Percentiles rank a stretch among this genome's conserved stretches.
Conservation (phyloP, 2,797 vertebrate genomes). For the Cheirogaleus major region DNA sequence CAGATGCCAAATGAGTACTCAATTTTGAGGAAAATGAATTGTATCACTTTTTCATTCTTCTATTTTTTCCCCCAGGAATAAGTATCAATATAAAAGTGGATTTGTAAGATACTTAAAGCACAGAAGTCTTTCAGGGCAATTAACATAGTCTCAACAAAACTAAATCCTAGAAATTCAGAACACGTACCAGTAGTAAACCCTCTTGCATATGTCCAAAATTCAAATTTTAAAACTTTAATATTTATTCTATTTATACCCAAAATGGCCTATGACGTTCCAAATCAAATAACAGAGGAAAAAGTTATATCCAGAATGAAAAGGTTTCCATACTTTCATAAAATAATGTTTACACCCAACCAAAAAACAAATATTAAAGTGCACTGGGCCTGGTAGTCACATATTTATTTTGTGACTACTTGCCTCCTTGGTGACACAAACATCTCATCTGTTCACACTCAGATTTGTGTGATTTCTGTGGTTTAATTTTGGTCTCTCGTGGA, state of each 20-base stretch:
- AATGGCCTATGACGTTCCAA: not conserved
- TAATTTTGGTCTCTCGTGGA: not conserved
- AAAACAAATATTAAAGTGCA: not conserved
- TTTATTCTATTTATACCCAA: not conserved
- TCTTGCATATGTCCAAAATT: not conserved
- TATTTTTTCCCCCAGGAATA: not conserved
- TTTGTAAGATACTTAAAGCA: not conserved
- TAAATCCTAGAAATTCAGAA: slow-evolving; percentile 11
- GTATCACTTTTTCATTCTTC: not conserved
- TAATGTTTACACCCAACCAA: not conserved
- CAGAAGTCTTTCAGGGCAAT: not conserved
- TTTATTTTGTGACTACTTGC: not conserved
- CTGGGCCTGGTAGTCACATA: not conserved
- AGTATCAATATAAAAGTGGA: not conserved
- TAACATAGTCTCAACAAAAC: not conserved
- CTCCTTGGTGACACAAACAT: not conserved
- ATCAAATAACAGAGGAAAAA: not conserved
- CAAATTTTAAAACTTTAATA: not conserved
- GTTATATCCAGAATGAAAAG: not conserved
- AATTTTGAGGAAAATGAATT: not conserved
- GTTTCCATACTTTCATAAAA: not conserved
- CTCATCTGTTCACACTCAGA: not conserved
- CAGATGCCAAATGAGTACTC: not conserved
- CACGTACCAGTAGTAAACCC: not conserved
- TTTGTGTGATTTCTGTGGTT: not conserved